A percentile compares a stretch with the other conserved stretches of the same genome.
phyloP scores from a whole-genome alignment of 2,888 invertebrate species.

The Ectemnius cavifrons region DNA sequence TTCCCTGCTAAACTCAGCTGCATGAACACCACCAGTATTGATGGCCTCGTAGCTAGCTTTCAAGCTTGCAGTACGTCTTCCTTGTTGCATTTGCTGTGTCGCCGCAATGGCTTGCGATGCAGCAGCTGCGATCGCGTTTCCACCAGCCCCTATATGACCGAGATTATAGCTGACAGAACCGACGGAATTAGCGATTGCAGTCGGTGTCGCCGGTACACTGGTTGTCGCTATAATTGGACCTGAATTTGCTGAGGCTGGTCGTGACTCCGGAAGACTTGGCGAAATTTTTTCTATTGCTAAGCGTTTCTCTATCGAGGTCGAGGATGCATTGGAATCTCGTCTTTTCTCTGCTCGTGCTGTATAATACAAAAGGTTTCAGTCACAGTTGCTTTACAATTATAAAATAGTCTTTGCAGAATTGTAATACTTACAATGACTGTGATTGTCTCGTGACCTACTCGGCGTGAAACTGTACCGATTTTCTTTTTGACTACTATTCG shows the following conservation, averaged over 20 bases:
- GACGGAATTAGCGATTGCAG: constrained; percentile 72
- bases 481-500: constrained; percentile 88
- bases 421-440: constrained; percentile 72
- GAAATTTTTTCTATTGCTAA: constrained; percentile 76
- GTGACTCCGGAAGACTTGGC: constrained; percentile 72
- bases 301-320: constrained; percentile 79
- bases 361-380: constrained; percentile 27
- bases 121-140: constrained; percentile 94
- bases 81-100: constrained; percentile 97
- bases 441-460: constrained; percentile 75
- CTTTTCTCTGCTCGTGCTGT: constrained; percentile 85
- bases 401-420: not conserved
- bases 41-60: constrained; percentile 97
- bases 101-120: constrained; percentile 98
- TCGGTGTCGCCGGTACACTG: constrained; percentile 69
- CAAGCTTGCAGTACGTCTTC: constrained; percentile 93
- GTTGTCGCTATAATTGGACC: constrained; percentile 70
- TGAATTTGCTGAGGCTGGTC: constrained; percentile 75
- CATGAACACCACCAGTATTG: constrained; percentile 83
- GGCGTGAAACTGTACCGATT: constrained; percentile 83
- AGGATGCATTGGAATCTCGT: constrained; percentile 84
- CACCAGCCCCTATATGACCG: constrained; percentile 91
- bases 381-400: not conserved
- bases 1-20: constrained; percentile 85
- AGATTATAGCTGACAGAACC: constrained; percentile 83